Conservation (phyloP, 1,140 invertebrate species). For the Brachionus calyciflorus region DNA sequence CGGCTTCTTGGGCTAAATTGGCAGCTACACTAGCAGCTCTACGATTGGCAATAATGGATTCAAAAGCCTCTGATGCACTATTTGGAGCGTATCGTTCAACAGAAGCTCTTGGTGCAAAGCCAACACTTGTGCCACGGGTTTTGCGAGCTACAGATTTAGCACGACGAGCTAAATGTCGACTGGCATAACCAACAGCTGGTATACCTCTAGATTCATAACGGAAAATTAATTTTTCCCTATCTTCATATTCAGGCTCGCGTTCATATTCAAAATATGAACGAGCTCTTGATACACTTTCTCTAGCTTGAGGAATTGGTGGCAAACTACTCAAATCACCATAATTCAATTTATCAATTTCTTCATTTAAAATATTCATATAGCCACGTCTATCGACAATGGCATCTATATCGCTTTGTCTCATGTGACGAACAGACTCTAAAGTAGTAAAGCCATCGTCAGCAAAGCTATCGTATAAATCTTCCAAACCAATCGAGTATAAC, state of each 20-base stretch:
- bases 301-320: not conserved
- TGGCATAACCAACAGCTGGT: constrained; percentile 32
- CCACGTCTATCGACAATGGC: constrained; percentile 41
- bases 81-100: constrained; percentile 39
- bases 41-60: not conserved
- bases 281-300: not conserved
- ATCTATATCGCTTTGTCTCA: constrained; percentile 45
- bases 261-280: constrained; percentile 25
- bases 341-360: constrained; percentile 41
- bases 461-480: constrained; percentile 26
- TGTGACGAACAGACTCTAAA: constrained; percentile 24
- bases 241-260: constrained; percentile 22
- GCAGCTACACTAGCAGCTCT: constrained; percentile 45
- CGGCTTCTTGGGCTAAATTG: constrained; percentile 23
- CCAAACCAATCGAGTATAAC: constrained; percentile 45
- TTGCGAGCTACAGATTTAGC: constrained; percentile 35
- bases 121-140: constrained; percentile 34
- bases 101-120: constrained; percentile 29
- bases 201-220: constrained; percentile 18
- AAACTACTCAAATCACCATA: constrained; percentile 29
- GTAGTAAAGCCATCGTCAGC: constrained; percentile 30
- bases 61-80: constrained; percentile 40
- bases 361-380: constrained; percentile 41
- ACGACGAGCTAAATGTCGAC: constrained; percentile 40
- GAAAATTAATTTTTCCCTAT: constrained; percentile 9